Evolutionary conservation across 2,888 invertebrate genomes (phyloP).

Genomic region (Julus scanicus): DNA sequence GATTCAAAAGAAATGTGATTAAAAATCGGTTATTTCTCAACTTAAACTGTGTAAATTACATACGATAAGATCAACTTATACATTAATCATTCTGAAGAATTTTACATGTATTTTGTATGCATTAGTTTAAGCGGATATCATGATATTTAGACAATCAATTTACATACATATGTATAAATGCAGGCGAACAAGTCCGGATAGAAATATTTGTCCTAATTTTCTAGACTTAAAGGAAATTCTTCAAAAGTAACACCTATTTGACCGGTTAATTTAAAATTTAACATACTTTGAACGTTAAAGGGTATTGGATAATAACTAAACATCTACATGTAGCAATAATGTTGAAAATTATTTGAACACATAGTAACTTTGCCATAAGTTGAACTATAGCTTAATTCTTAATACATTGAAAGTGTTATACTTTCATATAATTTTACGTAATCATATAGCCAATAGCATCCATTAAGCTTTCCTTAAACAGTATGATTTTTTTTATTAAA

Average conservation of each 20-base stretch:
- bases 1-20: neutral
- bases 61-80: neutral
- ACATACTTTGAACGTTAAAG: neutral
- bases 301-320: no score
- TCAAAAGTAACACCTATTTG: neutral
- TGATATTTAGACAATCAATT: neutral
- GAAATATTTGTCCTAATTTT: neutral
- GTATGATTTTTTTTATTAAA: no score
- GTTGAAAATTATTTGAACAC: no score
- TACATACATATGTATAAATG: neutral
- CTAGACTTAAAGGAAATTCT: neutral
- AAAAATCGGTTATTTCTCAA: neutral
- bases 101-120: neutral
- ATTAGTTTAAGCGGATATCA: neutral
- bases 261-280: neutral
- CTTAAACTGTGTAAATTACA: neutral
- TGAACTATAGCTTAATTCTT: no score
- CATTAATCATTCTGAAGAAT: neutral
- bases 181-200: neutral
- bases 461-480: no score
- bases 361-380: no score
- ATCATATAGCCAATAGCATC: no score
- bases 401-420: no score
- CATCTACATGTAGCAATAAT: no score
- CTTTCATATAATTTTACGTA: no score